Evolutionary conservation across 2,888 invertebrate genomes (phyloP), one percentile per base, ranked within the genome.

Genomic region (Pomacea canaliculata): DNA sequence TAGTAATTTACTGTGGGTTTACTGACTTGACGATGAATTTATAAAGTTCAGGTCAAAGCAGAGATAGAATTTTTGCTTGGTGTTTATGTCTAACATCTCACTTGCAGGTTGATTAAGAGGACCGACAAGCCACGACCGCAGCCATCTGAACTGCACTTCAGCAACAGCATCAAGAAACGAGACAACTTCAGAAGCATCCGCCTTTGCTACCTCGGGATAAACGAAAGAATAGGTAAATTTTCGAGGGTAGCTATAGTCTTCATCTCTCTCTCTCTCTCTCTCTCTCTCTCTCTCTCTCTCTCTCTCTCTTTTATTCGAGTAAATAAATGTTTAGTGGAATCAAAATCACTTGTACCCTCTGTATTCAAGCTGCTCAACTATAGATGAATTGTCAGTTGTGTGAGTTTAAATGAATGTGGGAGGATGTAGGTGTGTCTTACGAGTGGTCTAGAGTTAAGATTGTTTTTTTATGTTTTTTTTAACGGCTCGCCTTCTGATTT

Each of bases 171-270:
- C 18, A 85, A 83, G 71, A 85, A 83, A 60, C 80, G 82, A 70
- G 83, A 83, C 51, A 78, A 75, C 56, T 70, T 81, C 27, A 87
- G 82, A 77, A 80, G 75, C 18, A 81, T 82, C 18, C 87, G 89
- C 78, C 79, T 89, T 51, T 90, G 88, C 70, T 84, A 86, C 66
- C 84, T 89, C 56, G 89, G 89, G n/a, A 82, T 85, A 62, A 89
- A 89, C 78, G 89, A 89, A 77, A 83, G 85, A 73, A 80, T 90
- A 27, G 90, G 90, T 89, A 83, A 79, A 85, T 80, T 60, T 60
- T 60, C 60, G 3, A 7, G n/a, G 60, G 3, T 1, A 1, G 16
- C n/a, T 60, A 0, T 60, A 60, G 4, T 60, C 63, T 23, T 12
- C 18, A 18, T 27, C 63, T 63, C 10, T 63, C 63, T 63, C 2